These are phyloP conservation scores for Corythoichthys intestinalis DNA, from an alignment of 2,113 vertebrate species.

Conservation along the genomic window DNA sequence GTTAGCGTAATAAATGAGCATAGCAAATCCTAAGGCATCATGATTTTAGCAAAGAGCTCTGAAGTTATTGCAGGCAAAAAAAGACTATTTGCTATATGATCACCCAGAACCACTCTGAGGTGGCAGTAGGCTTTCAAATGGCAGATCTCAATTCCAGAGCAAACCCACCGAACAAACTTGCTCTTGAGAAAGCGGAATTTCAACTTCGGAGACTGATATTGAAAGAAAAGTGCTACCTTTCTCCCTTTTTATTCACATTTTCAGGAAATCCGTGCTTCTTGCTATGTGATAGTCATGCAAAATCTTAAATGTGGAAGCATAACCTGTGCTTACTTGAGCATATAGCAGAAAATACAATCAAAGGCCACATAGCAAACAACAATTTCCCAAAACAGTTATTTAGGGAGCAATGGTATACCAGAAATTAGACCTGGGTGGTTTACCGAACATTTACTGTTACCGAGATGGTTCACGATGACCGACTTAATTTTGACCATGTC, in stretches of 20 bases:
- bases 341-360: constrained; percentile 20
- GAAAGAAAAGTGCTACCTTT: neutral
- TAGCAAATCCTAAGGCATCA: constrained; percentile 24
- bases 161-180: constrained; percentile 10
- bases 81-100: constrained; percentile 29
- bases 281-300: neutral
- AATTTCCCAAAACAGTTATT: neutral
- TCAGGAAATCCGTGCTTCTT: neutral
- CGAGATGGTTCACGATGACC: too few species aligned
- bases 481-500: too few species aligned
- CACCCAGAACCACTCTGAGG: constrained; percentile 44
- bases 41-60: constrained; percentile 34
- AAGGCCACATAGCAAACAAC: constrained; percentile 4
- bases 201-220: constrained; percentile 14
- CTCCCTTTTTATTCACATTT: neutral
- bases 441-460: too few species aligned
- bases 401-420: neutral
- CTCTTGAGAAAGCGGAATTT: constrained; percentile 8
- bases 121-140: constrained; percentile 34
- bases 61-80: constrained; percentile 13
- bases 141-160: neutral
- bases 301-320: neutral
- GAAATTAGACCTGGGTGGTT: neutral
- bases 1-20: neutral
- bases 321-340: constrained; percentile 1